Evolutionary conservation across 1,140 invertebrate genomes (phyloP).

Genomic region (Bemisia tabaci): DNA sequence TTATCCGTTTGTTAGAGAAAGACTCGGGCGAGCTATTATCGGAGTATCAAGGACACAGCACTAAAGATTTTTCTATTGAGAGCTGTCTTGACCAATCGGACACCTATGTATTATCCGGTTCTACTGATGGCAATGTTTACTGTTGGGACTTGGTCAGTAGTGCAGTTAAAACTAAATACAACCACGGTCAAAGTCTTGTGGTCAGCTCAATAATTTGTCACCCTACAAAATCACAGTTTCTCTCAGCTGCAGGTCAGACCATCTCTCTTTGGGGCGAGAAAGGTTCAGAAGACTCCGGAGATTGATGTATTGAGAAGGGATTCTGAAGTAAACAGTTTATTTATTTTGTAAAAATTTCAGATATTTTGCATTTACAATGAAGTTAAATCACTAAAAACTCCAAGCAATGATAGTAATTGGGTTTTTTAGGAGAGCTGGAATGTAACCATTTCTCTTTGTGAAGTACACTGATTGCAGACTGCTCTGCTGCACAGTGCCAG

Average conservation of each 20-base stretch:
- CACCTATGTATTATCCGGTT: constrained; percentile 72
- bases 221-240: not conserved
- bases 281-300: not conserved
- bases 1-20: constrained; percentile 78
- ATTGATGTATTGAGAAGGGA: too few species aligned
- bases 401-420: too few species aligned
- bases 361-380: too few species aligned
- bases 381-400: too few species aligned
- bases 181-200: not conserved
- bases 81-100: constrained; percentile 70
- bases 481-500: too few species aligned
- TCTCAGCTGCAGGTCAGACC: not conserved
- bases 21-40: constrained; percentile 65
- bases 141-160: constrained; percentile 72
- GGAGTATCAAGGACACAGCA: constrained; percentile 56
- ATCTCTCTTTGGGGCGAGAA: not conserved
- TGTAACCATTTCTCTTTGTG: too few species aligned
- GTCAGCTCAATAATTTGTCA: not conserved
- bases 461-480: too few species aligned
- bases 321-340: too few species aligned
- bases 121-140: constrained; percentile 67
- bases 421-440: too few species aligned
- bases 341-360: too few species aligned
- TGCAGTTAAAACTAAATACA: not conserved
- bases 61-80: constrained; percentile 69